Evolutionary conservation across 2,113 vertebrate genomes (phyloP).

Genomic region (Emydura subglobosa): DNA sequence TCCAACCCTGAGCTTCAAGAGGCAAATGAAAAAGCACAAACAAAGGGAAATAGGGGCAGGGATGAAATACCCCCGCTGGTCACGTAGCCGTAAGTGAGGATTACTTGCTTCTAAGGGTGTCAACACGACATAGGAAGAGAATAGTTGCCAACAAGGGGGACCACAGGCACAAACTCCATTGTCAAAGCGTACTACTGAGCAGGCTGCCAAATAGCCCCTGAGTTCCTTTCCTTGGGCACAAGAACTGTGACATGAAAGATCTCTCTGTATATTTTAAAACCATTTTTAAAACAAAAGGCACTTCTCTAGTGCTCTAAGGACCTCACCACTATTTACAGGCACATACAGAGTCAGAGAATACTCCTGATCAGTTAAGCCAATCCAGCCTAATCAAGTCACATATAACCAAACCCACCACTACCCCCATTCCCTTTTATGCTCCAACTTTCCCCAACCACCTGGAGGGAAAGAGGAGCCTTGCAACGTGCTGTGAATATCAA

Average conservation of each 20-base stretch:
- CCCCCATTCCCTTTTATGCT: background rate
- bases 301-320: background rate
- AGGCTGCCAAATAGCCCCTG: background rate
- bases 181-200: background rate
- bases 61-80: background rate
- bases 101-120: constrained; percentile 13
- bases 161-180: background rate
- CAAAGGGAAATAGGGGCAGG: background rate
- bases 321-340: background rate
- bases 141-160: background rate
- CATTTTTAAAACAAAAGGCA: background rate
- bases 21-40: background rate
- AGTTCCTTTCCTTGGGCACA: background rate
- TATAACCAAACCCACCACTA: background rate
- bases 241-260: background rate
- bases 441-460: background rate
- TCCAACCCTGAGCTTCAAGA: background rate
- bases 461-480: background rate
- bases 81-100: background rate
- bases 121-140: background rate
- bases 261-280: background rate
- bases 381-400: background rate
- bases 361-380: background rate
- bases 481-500: background rate
- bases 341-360: background rate